These are phyloP conservation scores for Rotaria sp. DNA, from an alignment of 2,888 invertebrate genomes.

Conservation along the genomic window DNA sequence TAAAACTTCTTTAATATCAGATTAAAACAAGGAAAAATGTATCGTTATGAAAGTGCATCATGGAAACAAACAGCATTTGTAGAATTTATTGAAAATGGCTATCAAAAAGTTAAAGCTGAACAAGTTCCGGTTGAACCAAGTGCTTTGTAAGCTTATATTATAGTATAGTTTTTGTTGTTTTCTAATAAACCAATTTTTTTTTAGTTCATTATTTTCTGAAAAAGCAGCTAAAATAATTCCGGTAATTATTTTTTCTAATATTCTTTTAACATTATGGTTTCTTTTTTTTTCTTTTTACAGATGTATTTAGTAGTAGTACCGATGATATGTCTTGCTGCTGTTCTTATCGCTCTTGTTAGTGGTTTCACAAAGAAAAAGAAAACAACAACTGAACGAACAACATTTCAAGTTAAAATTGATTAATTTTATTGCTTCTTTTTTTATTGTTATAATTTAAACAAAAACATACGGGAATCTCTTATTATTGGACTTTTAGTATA, in stretches of 20 bases:
- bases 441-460: background rate
- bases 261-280: too few relatives aligned
- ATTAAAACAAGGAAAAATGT: slow-evolving; percentile 35
- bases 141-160: background rate
- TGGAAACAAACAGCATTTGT: slow-evolving; percentile 32
- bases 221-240: background rate
- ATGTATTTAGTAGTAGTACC: background rate
- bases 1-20: background rate
- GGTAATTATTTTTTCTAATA: background rate
- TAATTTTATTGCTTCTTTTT: background rate
- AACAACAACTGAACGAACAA: background rate
- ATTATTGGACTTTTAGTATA: too few relatives aligned
- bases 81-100: slow-evolving; percentile 27
- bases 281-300: background rate
- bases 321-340: background rate
- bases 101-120: slow-evolving; percentile 33
- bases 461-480: too few relatives aligned
- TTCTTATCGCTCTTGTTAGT: background rate
- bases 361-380: background rate
- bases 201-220: background rate
- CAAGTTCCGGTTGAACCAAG: slow-evolving; percentile 31
- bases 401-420: background rate
- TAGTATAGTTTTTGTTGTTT: too few relatives aligned
- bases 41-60: slow-evolving; percentile 35
- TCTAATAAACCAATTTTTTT: background rate